Conservation (phyloP, 2,888 invertebrate species). For the Trileptium ribeirensis region DNA sequence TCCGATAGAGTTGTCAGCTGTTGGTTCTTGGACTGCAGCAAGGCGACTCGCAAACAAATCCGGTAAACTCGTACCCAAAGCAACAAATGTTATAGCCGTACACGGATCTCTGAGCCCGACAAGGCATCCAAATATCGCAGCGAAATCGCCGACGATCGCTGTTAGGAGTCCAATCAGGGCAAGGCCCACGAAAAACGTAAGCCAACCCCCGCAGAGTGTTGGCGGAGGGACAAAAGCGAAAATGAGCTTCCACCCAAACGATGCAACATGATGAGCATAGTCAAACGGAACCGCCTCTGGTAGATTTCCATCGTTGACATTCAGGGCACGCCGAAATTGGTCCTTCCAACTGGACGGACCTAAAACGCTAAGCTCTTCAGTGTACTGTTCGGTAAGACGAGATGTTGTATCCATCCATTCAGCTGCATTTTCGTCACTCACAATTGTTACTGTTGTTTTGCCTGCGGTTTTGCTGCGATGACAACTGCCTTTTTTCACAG, state of each 20-base stretch:
- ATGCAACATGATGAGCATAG: slow-evolving; percentile 59
- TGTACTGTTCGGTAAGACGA: not conserved
- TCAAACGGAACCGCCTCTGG: slow-evolving; percentile 56
- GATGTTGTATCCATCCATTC: not conserved
- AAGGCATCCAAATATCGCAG: slow-evolving; percentile 60
- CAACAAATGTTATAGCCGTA: slow-evolving; percentile 58
- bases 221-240: slow-evolving; percentile 58
- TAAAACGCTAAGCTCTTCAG: not conserved
- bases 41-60: slow-evolving; percentile 61
- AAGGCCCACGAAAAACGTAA: slow-evolving; percentile 58
- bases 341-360: slow-evolving; percentile 37
- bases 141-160: slow-evolving; percentile 60
- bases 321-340: slow-evolving; percentile 57
- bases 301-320: slow-evolving; percentile 60
- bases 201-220: slow-evolving; percentile 58
- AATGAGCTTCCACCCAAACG: slow-evolving; percentile 60
- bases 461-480: not conserved
- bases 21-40: slow-evolving; percentile 58
- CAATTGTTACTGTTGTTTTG: not conserved
- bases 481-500: not conserved
- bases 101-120: slow-evolving; percentile 56
- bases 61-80: slow-evolving; percentile 60
- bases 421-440: slow-evolving; percentile 2
- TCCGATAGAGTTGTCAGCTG: slow-evolving; percentile 61
- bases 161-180: slow-evolving; percentile 59